Conservation (phyloP, 2,113 vertebrate genomes). For the Osmerus mordax region DNA sequence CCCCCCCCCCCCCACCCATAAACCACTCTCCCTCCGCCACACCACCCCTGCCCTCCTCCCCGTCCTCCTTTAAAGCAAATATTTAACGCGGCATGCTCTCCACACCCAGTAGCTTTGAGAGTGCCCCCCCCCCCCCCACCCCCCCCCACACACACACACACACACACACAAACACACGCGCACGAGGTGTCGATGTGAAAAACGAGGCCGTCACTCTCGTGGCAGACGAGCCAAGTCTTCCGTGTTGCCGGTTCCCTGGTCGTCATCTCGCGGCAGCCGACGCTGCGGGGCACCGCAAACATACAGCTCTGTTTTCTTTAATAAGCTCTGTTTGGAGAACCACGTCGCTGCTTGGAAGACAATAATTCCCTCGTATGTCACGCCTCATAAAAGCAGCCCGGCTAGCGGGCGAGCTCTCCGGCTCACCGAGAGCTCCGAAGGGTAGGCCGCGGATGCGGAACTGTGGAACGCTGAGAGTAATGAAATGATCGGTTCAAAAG, state of each 20-base stretch:
- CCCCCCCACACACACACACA: not conserved
- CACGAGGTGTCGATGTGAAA: conserved; percentile 61
- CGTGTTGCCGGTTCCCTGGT: conserved; percentile 39
- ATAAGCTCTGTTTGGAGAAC: conserved; percentile 69
- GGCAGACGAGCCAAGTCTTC: conserved; percentile 50
- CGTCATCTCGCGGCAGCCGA: conserved; percentile 46
- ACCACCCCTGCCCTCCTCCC: too few species aligned
- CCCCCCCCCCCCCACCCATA: conserved; percentile 35
- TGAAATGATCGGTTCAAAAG: not conserved
- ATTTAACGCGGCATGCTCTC: conserved; percentile 49
- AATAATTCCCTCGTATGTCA: conserved; percentile 48
- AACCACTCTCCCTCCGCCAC: too few species aligned
- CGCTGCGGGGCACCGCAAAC: conserved; percentile 61
- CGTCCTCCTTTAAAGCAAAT: conserved; percentile 52
- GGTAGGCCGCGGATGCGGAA: not conserved
- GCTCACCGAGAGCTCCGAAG: not conserved
- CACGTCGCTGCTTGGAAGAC: conserved; percentile 42
- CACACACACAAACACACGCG: too few species aligned
- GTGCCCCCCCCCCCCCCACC: conserved; percentile 20
- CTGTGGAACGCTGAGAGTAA: conserved; percentile 7
- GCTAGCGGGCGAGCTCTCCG: not conserved
- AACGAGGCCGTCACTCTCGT: conserved; percentile 50
- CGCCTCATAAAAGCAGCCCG: conserved; percentile 42
- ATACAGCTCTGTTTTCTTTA: conserved; percentile 69
- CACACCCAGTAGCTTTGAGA: conserved; percentile 59